Percentiles rank a stretch among this genome's conserved stretches.
Conservation (phyloP, 1,140 invertebrate species). For the Andrena cerasifolii region DNA sequence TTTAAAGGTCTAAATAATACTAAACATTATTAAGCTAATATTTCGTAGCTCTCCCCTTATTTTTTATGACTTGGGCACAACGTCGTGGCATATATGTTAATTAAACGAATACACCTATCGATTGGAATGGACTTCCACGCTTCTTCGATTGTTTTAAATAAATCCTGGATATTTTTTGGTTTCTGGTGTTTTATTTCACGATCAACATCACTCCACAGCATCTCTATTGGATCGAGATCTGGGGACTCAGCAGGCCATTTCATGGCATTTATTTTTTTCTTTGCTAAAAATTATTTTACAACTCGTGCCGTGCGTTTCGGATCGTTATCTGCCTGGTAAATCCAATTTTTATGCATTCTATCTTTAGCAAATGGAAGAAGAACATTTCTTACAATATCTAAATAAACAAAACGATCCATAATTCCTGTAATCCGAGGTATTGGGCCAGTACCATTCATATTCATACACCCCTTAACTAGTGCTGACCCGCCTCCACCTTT, state of each 20-base stretch:
- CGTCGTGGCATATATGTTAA: slow-evolving; percentile 11
- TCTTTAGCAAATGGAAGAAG: slow-evolving; percentile 5
- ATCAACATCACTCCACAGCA: too few species aligned
- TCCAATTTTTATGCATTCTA: not conserved
- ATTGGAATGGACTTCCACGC: slow-evolving; percentile 2
- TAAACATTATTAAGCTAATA: too few species aligned
- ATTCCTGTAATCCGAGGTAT: not conserved
- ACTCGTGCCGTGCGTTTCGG: not conserved
- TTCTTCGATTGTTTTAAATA: not conserved
- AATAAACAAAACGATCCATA: not conserved
- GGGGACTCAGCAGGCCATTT: slow-evolving; percentile 11
- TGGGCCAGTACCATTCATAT: slow-evolving; percentile 54
- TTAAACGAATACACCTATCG: not conserved
- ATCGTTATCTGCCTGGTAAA: slow-evolving; percentile 19
- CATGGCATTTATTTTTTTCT: too few species aligned
- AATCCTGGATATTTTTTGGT: slow-evolving; percentile 8
- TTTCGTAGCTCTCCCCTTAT: too few species aligned
- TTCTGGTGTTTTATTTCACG: slow-evolving; percentile 4
- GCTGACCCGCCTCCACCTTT: slow-evolving; percentile 51
- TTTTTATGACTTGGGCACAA: too few species aligned
- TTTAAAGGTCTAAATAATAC: too few species aligned
- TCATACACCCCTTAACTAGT: not conserved
- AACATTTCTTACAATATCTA: slow-evolving; percentile 7
- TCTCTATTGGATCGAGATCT: slow-evolving; percentile 31
- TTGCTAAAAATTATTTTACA: slow-evolving; percentile 8